Conservation (phyloP, 2,797 vertebrate species). For the Benthosema pterotum region DNA sequence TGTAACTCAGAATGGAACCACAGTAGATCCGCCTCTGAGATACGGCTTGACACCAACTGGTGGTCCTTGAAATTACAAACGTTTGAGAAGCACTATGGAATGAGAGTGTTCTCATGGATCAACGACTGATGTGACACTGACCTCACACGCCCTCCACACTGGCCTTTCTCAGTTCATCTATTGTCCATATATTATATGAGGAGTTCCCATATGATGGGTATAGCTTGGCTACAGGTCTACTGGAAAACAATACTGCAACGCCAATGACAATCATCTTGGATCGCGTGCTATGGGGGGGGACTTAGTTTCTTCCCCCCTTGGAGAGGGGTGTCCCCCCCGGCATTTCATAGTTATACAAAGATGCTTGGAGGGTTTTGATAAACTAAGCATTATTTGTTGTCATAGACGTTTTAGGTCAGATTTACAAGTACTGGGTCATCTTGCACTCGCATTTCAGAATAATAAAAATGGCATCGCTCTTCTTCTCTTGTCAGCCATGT, state of each 20-base stretch:
- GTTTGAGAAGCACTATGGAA: no score
- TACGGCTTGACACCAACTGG: no score
- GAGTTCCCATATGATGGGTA: slow-evolving; percentile 86
- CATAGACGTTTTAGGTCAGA: slow-evolving; percentile 80
- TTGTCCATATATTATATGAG: slow-evolving; percentile 47
- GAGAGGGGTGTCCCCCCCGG: slow-evolving; percentile 84
- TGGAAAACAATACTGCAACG: slow-evolving; percentile 81
- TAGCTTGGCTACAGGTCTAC: slow-evolving; percentile 86
- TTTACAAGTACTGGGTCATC: slow-evolving; percentile 79
- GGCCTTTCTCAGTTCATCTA: slow-evolving; percentile 47
- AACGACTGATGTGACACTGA: slow-evolving; percentile 49
- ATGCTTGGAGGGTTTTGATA: slow-evolving; percentile 88
- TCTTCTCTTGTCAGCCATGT: slow-evolving; percentile 73
- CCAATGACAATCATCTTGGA: slow-evolving; percentile 96
- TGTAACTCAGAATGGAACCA: no score
- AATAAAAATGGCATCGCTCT: slow-evolving; percentile 80
- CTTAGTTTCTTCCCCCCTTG: slow-evolving; percentile 77
- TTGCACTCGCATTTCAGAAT: slow-evolving; percentile 84
- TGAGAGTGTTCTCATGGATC: slow-evolving; percentile 7
- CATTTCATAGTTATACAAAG: slow-evolving; percentile 77
- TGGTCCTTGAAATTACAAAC: no score
- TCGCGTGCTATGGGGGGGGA: slow-evolving; percentile 74
- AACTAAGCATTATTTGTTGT: slow-evolving; percentile 81
- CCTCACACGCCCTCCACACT: slow-evolving; percentile 44
- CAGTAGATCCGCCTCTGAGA: no score